phyloP scores from a whole-genome alignment of 2,888 invertebrate species.

The Euplagia quadripunctaria region DNA sequence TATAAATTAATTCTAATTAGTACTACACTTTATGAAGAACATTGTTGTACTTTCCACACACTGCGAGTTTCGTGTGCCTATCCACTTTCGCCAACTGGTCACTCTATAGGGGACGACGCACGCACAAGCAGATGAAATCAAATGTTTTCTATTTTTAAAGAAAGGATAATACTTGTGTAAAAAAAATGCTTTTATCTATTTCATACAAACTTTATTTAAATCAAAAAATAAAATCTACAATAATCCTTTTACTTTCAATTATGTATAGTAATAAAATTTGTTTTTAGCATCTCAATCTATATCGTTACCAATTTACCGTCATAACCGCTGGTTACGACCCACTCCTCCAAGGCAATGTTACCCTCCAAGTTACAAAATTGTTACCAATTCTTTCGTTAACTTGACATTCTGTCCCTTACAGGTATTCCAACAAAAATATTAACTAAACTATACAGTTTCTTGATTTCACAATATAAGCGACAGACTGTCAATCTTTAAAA shows the following conservation, averaged over 20 bases:
- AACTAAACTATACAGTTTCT: slow-evolving; percentile 47
- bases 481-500: slow-evolving; percentile 67
- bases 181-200: slow-evolving; percentile 58
- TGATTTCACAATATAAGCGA: slow-evolving; percentile 62
- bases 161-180: neutral
- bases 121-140: too few species aligned
- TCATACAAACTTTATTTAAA: slow-evolving; percentile 87
- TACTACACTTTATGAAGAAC: too few species aligned
- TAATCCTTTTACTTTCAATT: slow-evolving; percentile 79
- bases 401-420: slow-evolving; percentile 59
- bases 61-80: too few species aligned
- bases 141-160: too few species aligned
- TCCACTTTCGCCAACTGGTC: too few species aligned
- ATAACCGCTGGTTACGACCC: slow-evolving; percentile 41
- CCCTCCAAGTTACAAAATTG: slow-evolving; percentile 58
- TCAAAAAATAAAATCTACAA: slow-evolving; percentile 88
- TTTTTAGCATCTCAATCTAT: slow-evolving; percentile 73
- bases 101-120: too few species aligned
- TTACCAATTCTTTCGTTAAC: slow-evolving; percentile 49
- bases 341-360: slow-evolving; percentile 65
- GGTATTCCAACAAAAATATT: slow-evolving; percentile 35
- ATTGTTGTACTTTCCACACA: too few species aligned
- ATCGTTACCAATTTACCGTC: slow-evolving; percentile 47
- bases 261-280: slow-evolving; percentile 80
- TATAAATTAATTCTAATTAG: too few species aligned